Evolutionary conservation across 2,888 invertebrate species (phyloP), one percentile per base, ranked within the genome.

Genomic region (Lypha dubia): DNA sequence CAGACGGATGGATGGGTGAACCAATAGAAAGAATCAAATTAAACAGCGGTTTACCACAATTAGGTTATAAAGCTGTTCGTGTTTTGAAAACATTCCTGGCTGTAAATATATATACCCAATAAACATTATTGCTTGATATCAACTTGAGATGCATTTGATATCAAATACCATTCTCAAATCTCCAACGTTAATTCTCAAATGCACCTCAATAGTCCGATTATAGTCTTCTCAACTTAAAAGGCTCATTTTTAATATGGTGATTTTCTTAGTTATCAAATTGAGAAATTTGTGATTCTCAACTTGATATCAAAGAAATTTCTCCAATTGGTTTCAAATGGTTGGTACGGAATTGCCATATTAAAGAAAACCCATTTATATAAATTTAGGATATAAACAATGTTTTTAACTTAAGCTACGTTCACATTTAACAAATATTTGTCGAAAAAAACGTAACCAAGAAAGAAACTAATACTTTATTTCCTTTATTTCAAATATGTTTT

Each of bases 11-110:
- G 41, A 68, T 77, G 60, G 24, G 28, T 65, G 71, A 73, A 67
- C 73, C 67, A 63, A 79, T 41, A 68, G 62, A 70, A 46, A 63
- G 46, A 74, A 75, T 75, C 81, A 62, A 75, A 70, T 75, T 81
- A 81, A 81, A 63, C 63, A 75, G 53, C 63, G 81, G 75, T 53
- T 75, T 81, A 81, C 81, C 81, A 68, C 68, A 81, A 81, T 70
- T 81, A 56, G 81, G 62, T 81, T 75, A 75, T 75, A 46, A 53
- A 53, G 60, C n/a, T 70, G 51, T 70, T 60, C 49, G 22, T 77
- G 77, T 60, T 68, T 41, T 32, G 32, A 51, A 38, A 49, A 58
- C 20, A 46, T 71, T 62, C 15, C 41, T 77, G 8, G n/a, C 13
- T 22, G 51, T 38, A 28, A 1, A 4, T 35, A 28, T 28, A n/a